phyloP scores from a whole-genome alignment of 2,797 vertebrate species.

The Cynopterus sphinx region DNA sequence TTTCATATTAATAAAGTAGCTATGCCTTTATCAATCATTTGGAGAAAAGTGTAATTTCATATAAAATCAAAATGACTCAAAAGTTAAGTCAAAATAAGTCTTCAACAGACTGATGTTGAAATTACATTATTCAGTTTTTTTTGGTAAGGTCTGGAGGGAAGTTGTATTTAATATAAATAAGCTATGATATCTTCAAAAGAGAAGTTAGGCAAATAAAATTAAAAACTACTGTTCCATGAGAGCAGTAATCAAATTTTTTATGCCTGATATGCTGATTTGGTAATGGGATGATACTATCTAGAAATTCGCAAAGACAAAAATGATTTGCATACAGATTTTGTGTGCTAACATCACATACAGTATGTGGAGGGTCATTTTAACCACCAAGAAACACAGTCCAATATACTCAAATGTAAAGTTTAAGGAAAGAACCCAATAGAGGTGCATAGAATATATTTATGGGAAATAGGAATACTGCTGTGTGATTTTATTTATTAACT shows the following conservation, averaged over 20 bases:
- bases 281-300: background rate
- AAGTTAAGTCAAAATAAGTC: background rate
- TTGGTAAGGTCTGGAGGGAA: background rate
- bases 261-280: background rate
- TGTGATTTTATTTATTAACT: background rate
- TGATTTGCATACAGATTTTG: fast-evolving
- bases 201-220: background rate
- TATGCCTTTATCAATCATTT: background rate
- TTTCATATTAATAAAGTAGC: background rate
- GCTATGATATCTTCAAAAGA: background rate
- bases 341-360: background rate
- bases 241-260: background rate
- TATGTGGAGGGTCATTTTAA: background rate
- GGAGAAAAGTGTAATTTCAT: background rate
- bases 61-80: background rate
- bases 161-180: background rate
- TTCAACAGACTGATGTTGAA: background rate
- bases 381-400: background rate
- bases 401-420: background rate
- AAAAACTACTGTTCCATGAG: background rate
- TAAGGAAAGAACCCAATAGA: background rate
- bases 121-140: background rate
- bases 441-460: background rate
- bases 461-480: background rate
- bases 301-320: background rate